phyloP scores from a whole-genome alignment of 2,888 invertebrate genomes.

The Apantesis nais region DNA sequence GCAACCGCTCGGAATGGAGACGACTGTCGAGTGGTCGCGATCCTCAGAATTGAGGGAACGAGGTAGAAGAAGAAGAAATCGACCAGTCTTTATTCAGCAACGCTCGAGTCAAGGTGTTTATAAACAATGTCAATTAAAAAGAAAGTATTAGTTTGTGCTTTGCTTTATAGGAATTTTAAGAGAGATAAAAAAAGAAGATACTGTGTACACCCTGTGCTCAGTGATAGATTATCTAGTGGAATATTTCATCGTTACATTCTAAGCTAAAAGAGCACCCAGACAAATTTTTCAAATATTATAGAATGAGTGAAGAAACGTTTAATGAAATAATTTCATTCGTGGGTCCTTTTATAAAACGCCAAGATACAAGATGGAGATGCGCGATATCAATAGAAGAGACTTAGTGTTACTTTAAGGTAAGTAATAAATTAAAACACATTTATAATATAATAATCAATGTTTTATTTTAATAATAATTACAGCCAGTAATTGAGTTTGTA shows the following conservation, averaged over 20 bases:
- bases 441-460: slow-evolving; percentile 1
- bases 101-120: too few relatives aligned
- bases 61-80: too few relatives aligned
- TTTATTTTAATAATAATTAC: slow-evolving; percentile 7
- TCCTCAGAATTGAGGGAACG: too few relatives aligned
- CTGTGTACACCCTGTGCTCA: too few relatives aligned
- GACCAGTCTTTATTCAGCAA: too few relatives aligned
- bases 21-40: too few relatives aligned
- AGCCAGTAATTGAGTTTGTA: neutral
- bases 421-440: slow-evolving; percentile 7
- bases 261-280: slow-evolving; percentile 17
- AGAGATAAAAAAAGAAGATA: too few relatives aligned
- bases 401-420: slow-evolving; percentile 13
- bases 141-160: too few relatives aligned
- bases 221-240: slow-evolving; percentile 10
- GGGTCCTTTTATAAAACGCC: slow-evolving; percentile 18
- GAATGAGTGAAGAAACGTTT: slow-evolving; percentile 19
- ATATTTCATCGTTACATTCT: slow-evolving; percentile 18
- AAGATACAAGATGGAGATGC: slow-evolving; percentile 13
- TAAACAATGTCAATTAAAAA: too few relatives aligned
- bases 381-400: slow-evolving; percentile 13
- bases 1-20: too few relatives aligned
- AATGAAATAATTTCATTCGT: slow-evolving; percentile 15
- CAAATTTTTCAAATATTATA: slow-evolving; percentile 20
- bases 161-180: too few relatives aligned